These are phyloP conservation scores for Drosophila quinaria DNA, from an alignment of 2,888 invertebrate genomes.

Conservation along the genomic window DNA sequence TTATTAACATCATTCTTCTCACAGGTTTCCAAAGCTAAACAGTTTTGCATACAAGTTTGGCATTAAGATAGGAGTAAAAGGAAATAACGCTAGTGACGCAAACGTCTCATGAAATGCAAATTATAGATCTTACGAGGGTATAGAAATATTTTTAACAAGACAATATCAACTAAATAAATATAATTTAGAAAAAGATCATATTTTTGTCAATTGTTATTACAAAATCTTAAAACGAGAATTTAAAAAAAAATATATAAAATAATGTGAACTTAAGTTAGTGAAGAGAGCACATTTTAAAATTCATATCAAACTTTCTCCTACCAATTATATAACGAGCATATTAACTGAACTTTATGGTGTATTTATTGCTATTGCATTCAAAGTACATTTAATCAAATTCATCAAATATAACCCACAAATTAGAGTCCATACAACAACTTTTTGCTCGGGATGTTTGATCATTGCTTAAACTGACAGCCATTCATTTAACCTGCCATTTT, in stretches of 20 bases:
- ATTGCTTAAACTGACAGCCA: neutral
- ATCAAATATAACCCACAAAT: neutral
- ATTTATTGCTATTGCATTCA: neutral
- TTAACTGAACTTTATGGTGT: too few species aligned
- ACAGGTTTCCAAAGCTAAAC: slow-evolving; percentile 1
- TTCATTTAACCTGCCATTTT: slow-evolving; percentile 35
- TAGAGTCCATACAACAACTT: neutral
- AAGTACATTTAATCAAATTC: neutral
- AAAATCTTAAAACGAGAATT: too few species aligned
- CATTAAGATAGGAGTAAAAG: neutral
- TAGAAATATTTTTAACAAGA: too few species aligned
- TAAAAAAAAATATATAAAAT: too few species aligned
- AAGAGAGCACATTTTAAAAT: too few species aligned
- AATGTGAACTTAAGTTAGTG: too few species aligned
- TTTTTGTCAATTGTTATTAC: too few species aligned
- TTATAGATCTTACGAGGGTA: neutral
- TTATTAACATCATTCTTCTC: slow-evolving; percentile 16
- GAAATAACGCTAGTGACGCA: neutral
- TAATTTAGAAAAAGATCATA: too few species aligned
- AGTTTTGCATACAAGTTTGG: neutral
- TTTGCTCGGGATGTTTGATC: neutral
- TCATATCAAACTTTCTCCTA: too few species aligned
- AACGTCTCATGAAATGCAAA: neutral
- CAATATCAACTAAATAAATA: too few species aligned
- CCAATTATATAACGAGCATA: too few species aligned